Conservation (phyloP, 2,113 vertebrate genomes). For the Anguilla japonica region DNA sequence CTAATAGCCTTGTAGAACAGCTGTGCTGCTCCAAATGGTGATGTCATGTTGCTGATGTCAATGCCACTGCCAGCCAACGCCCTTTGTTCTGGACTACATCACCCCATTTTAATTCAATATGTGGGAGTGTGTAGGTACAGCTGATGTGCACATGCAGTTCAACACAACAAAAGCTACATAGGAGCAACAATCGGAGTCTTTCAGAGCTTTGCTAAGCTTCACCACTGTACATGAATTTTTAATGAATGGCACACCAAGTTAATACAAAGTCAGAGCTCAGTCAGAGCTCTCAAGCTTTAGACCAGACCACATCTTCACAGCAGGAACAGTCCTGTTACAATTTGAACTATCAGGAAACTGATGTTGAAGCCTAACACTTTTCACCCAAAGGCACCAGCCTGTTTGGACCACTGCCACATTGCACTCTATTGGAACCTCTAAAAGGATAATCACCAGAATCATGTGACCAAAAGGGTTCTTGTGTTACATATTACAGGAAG, state of each 20-base stretch:
- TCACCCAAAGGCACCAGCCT: neutral
- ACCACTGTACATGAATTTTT: neutral
- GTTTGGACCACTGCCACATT: neutral
- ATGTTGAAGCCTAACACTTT: neutral
- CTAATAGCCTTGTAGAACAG: neutral
- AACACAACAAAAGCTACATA: neutral
- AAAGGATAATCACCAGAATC: neutral
- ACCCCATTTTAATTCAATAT: neutral
- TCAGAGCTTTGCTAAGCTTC: neutral
- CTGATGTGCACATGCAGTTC: neutral
- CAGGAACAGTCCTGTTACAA: neutral
- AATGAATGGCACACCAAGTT: neutral
- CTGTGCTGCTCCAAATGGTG: neutral
- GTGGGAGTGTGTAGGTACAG: neutral
- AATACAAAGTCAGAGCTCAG: neutral
- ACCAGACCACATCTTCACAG: neutral
- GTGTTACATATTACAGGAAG: neutral
- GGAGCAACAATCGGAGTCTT: neutral
- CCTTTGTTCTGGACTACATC: neutral
- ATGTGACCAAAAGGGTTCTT: neutral
- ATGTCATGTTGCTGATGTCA: neutral
- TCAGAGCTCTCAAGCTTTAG: neutral
- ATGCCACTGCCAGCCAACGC: neutral
- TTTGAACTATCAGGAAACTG: neutral
- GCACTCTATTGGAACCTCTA: neutral